Conservation (phyloP, 1,140 invertebrate species). For the Trissolcus basalis region DNA sequence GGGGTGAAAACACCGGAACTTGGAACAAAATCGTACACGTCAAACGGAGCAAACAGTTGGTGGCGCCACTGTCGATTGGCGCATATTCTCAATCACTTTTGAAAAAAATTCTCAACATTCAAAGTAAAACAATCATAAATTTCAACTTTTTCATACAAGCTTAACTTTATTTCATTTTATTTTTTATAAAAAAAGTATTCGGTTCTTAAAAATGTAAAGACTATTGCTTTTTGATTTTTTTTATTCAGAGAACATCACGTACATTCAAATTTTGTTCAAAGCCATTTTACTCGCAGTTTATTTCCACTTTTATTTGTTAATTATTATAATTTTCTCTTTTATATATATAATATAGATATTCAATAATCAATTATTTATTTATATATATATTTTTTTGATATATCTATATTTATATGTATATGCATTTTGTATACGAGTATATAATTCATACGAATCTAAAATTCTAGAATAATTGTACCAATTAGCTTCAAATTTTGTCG, state of each 20-base stretch:
- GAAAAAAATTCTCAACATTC: neutral
- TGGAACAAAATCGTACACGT: conserved; percentile 13
- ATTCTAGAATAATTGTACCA: conserved; percentile 30
- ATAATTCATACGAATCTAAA: conserved; percentile 32
- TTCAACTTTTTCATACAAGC: too few species aligned
- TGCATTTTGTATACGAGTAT: conserved; percentile 28
- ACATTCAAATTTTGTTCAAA: too few species aligned
- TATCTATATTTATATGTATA: conserved; percentile 17
- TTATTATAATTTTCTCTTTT: neutral
- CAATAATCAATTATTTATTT: neutral
- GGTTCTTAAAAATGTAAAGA: too few species aligned
- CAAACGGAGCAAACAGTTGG: neutral
- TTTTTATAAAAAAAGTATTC: too few species aligned
- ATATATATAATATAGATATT: neutral
- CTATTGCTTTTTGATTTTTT: too few species aligned
- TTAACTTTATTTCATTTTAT: too few species aligned
- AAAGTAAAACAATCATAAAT: neutral
- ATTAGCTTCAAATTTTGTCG: conserved; percentile 4
- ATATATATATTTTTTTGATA: conserved; percentile 1
- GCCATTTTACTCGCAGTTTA: neutral
- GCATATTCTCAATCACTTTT: neutral
- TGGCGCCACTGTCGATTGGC: neutral
- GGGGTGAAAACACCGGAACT: neutral
- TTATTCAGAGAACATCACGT: too few species aligned
- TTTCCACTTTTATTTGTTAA: neutral